A percentile compares a stretch with the other conserved stretches of the same genome.
Conservation (phyloP, 92 coral and sea anemone species). For the Actinostola sp. region DNA sequence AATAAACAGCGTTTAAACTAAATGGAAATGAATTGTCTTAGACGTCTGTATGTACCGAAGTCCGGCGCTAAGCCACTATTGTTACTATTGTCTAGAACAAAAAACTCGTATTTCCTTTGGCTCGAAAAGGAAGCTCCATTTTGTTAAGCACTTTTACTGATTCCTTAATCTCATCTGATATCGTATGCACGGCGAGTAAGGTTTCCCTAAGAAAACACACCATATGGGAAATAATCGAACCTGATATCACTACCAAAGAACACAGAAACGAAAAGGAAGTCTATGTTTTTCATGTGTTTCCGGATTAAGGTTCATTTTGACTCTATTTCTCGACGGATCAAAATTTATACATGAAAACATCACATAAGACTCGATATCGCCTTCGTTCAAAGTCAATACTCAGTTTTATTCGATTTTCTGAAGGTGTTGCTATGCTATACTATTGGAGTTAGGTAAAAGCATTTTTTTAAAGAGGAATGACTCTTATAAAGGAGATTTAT, state of each 20-base stretch:
- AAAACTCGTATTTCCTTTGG: background rate
- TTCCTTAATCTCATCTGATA: constrained; percentile 18
- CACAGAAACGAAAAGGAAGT: constrained; percentile 19
- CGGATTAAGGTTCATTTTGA: constrained; percentile 37
- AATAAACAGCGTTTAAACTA: background rate
- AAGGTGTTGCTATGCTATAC: too few species aligned
- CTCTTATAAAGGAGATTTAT: constrained; percentile 12
- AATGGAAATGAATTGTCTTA: background rate
- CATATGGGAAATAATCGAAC: constrained; percentile 15
- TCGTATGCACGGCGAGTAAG: constrained; percentile 1
- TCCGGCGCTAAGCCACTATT: background rate
- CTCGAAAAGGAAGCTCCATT: constrained; percentile 4
- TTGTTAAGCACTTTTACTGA: constrained; percentile 29
- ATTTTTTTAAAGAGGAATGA: too few species aligned
- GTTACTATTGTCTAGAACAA: background rate
- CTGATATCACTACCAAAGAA: constrained; percentile 20
- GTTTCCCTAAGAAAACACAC: constrained; percentile 23
- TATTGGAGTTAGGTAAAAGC: too few species aligned
- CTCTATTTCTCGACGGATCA: constrained; percentile 34
- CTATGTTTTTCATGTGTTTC: constrained; percentile 24
- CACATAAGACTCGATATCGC: constrained; percentile 10
- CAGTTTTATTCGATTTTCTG: background rate
- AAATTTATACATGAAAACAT: constrained; percentile 20
- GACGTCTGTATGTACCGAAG: background rate
- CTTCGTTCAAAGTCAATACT: constrained; percentile 2